Conservation (phyloP, 2,797 vertebrate species). For the Peromyscus eremicus region DNA sequence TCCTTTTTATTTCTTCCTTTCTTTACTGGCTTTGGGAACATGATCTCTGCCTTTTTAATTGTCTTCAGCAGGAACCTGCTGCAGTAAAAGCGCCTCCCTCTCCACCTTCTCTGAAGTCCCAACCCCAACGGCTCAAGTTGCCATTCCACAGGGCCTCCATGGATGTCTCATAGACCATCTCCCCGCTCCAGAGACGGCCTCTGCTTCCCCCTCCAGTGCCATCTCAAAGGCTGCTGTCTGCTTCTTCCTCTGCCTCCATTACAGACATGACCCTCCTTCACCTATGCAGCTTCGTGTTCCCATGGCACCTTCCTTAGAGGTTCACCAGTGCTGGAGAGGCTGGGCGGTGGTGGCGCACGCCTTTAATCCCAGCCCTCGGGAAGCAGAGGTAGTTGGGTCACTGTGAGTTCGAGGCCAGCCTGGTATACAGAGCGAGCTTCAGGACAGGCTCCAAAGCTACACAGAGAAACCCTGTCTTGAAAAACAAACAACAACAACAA, state of each 20-base stretch:
- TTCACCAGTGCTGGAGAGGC: fast-evolving
- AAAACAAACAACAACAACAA: no score
- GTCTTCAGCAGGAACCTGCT: not conserved
- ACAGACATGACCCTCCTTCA: not conserved
- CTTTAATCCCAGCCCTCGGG: no score
- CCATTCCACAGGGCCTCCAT: not conserved
- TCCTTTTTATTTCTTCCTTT: not conserved
- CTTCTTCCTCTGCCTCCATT: not conserved
- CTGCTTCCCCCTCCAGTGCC: no score
- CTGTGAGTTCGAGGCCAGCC: no score
- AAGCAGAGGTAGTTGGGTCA: no score
- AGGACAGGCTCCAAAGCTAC: no score
- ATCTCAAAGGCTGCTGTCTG: not conserved
- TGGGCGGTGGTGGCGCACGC: no score
- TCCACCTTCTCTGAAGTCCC: not conserved
- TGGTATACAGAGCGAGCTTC: no score
- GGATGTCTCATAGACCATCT: not conserved
- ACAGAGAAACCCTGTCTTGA: no score
- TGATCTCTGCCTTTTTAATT: no score
- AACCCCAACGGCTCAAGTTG: not conserved
- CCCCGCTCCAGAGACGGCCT: fast-evolving
- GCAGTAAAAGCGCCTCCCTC: not conserved
- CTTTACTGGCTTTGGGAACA: not conserved
- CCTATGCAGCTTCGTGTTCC: not conserved
- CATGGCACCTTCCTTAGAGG: fast-evolving